Evolutionary conservation across 2,888 invertebrate genomes (phyloP).

Genomic region (Orthosia incerta): DNA sequence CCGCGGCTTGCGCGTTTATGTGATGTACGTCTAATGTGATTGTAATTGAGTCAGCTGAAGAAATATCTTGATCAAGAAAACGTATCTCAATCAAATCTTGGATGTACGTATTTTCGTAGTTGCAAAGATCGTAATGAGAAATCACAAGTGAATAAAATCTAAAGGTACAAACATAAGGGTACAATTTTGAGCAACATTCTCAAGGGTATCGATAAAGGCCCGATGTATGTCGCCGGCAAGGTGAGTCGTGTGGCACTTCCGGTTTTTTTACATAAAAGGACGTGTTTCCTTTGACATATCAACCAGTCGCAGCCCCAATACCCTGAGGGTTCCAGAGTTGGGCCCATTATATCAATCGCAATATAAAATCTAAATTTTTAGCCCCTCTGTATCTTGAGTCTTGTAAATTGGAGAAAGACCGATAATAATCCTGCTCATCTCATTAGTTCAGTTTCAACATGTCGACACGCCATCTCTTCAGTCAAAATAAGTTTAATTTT

Average conservation of each 20-base stretch:
- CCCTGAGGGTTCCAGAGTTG: slow-evolving; percentile 20
- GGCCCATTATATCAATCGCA: slow-evolving; percentile 14
- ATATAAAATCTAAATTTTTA: slow-evolving; percentile 10
- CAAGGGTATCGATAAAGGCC: slow-evolving; percentile 32
- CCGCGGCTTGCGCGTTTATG: slow-evolving; percentile 32
- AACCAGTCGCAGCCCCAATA: slow-evolving; percentile 18
- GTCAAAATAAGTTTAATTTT: slow-evolving; percentile 61
- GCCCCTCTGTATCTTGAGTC: neutral
- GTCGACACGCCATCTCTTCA: slow-evolving; percentile 42
- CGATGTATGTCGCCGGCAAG: slow-evolving; percentile 26
- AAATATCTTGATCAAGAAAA: slow-evolving; percentile 37
- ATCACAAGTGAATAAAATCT: slow-evolving; percentile 15
- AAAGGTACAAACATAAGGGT: neutral
- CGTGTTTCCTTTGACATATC: slow-evolving; percentile 32
- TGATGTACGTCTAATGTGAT: slow-evolving; percentile 41
- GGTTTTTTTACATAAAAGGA: slow-evolving; percentile 34
- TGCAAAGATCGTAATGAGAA: slow-evolving; percentile 26
- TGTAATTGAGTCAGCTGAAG: slow-evolving; percentile 44
- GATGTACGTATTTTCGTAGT: slow-evolving; percentile 25
- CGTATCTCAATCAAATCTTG: slow-evolving; percentile 33
- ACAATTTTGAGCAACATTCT: slow-evolving; percentile 18
- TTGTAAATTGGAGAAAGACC: neutral
- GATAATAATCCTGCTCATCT: neutral
- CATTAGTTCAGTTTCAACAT: slow-evolving; percentile 30
- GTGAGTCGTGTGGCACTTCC: slow-evolving; percentile 37